Conservation (phyloP, 2,888 invertebrate species). For the Phyllotreta cruciferae region DNA sequence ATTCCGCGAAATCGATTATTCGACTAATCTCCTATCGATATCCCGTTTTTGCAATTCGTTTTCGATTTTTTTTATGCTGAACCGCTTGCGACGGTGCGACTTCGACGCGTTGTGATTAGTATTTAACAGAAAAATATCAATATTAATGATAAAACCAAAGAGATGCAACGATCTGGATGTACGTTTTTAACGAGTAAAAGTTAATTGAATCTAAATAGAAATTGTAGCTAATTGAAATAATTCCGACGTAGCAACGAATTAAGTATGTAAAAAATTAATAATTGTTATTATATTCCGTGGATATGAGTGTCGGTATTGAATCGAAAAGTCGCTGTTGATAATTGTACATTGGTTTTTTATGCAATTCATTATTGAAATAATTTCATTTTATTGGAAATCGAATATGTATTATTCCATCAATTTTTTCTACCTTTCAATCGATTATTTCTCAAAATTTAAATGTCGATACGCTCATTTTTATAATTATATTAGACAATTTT, state of each 20-base stretch:
- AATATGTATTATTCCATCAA: too few species aligned
- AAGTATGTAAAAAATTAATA: conserved; percentile 12
- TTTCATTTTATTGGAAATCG: too few species aligned
- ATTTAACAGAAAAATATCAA: conserved; percentile 34
- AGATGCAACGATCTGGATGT: conserved; percentile 41
- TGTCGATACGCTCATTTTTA: too few species aligned
- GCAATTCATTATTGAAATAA: not conserved
- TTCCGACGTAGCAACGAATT: conserved; percentile 19
- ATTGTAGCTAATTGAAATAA: conserved; percentile 37
- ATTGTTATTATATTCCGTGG: conserved; percentile 20
- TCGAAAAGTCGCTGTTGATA: conserved; percentile 10
- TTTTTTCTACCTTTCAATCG: too few species aligned
- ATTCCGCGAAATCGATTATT: not conserved
- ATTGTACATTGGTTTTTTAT: conserved; percentile 11
- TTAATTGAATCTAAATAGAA: conserved; percentile 40
- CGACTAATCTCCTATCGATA: not conserved
- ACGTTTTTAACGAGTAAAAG: conserved; percentile 34
- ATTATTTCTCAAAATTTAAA: too few species aligned
- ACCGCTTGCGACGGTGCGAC: conserved; percentile 40
- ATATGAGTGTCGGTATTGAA: not conserved
- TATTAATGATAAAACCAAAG: conserved; percentile 43
- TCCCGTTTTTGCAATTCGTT: conserved; percentile 34
- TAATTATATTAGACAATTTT: too few species aligned
- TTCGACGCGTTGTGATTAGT: conserved; percentile 35
- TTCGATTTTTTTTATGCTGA: conserved; percentile 10